Base-by-base conservation (phyloP, 1,140 invertebrate genomes). In the Bombus waltoni region DNA sequence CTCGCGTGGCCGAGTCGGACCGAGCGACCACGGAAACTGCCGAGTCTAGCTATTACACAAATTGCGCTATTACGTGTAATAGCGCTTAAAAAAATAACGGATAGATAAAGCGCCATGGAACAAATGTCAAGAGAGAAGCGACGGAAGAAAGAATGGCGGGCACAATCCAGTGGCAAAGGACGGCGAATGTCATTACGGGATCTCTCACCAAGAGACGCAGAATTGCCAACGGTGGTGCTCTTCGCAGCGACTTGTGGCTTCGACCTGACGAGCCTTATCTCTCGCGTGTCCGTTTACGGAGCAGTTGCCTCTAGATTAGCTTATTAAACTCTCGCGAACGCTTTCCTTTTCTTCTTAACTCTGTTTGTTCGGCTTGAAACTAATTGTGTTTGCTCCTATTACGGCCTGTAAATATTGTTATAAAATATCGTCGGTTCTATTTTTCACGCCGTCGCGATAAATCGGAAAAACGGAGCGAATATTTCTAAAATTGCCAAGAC, bases 1-100 rank as follows among this genome's bases (percentile, higher is more conserved):
- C 88, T 94, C 94, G 94, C 94, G 94, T 94, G 94, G 94, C 94
- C 94, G 94, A 92, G 79, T 18, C 13, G 38, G 1, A 13, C 90
- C 94, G 94, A 94, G 18, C 59, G 40, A 4, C 81, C 11, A 70
- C 93, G 94, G 89, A 92, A 86, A 88, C 65, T 44, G 25, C 91
- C 94, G 94, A 94, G 76, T 53, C 74, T 40, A 38, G 89, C 90
- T 90, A 93, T 94, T 93, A 93, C 91, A 92, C 92, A 93, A 93
- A 94, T 93, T 94, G 92, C 93, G 57, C 93, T 87, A 94, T 93
- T 94, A 94, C 89, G 78, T 81, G 85, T 92, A 93, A 93, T 91
- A 88, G 89, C 72, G 87, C 78, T 91, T 92, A 86, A 92, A 92
- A 93, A 92, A 90, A 92, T 73, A 32, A 59, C 77, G 81, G 42